These are phyloP conservation scores for Poecilia wingei DNA, from an alignment of 2,797 vertebrate genomes.

Conservation along the genomic window DNA sequence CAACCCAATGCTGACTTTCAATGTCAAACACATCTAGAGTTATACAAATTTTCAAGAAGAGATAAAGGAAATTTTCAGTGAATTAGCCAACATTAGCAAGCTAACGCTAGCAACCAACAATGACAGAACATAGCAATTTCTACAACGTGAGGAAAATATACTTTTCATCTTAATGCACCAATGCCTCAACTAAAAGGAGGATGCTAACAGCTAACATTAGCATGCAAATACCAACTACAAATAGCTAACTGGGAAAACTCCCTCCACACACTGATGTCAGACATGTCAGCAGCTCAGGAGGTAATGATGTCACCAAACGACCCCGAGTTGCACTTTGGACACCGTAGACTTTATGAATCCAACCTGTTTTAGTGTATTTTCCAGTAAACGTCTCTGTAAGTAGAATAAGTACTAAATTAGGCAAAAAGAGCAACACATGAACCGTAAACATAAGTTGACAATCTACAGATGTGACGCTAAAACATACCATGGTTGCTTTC, in stretches of 20 bases:
- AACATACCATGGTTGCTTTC: constrained; percentile 3
- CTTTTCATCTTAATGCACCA: neutral
- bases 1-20: neutral
- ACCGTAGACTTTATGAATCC: neutral
- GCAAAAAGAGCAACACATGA: neutral
- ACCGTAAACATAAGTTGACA: neutral
- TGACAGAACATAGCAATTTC: neutral
- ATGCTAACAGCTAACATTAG: neutral
- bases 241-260: neutral
- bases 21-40: neutral
- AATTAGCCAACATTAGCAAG: neutral
- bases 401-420: constrained; percentile 18
- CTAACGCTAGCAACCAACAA: neutral
- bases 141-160: too few species aligned
- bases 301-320: neutral
- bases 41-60: neutral
- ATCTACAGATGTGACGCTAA: neutral
- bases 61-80: neutral
- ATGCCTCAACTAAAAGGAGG: neutral
- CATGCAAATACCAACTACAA: neutral
- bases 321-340: neutral
- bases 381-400: constrained; percentile 13
- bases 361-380: neutral
- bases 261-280: neutral
- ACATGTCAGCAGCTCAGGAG: too few species aligned